phyloP scores from a whole-genome alignment of 2,888 invertebrate species.

The Melitaea athalia region DNA sequence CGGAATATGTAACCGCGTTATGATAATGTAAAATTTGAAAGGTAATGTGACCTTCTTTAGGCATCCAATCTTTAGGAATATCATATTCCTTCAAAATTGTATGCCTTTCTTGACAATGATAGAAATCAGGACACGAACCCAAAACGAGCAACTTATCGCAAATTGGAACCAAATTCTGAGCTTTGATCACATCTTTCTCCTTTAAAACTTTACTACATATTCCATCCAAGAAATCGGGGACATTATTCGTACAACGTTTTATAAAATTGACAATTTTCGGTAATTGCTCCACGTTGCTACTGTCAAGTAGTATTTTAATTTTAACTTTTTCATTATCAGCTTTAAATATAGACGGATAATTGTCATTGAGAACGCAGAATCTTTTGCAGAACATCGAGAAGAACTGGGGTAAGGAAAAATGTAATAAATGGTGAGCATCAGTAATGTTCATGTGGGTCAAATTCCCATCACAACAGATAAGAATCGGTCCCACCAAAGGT shows the following conservation, averaged over 20 bases:
- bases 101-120: conserved; percentile 84
- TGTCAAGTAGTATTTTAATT: conserved; percentile 82
- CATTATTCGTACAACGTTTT: conserved; percentile 67
- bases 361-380: conserved; percentile 85
- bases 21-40: conserved; percentile 82
- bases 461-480: conserved; percentile 87
- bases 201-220: conserved; percentile 58
- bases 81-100: conserved; percentile 78
- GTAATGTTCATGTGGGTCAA: conserved; percentile 84
- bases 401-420: conserved; percentile 85
- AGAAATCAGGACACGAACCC: conserved; percentile 83
- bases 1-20: conserved; percentile 84
- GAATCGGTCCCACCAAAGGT: conserved; percentile 71
- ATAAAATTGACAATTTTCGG: conserved; percentile 84
- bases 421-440: conserved; percentile 85
- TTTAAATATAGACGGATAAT: conserved; percentile 76
- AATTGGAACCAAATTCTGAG: conserved; percentile 67
- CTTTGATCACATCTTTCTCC: conserved; percentile 69
- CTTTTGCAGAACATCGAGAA: conserved; percentile 87
- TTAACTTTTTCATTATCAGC: conserved; percentile 52
- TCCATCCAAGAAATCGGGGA: conserved; percentile 60
- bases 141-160: conserved; percentile 84
- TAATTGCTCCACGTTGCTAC: conserved; percentile 81
- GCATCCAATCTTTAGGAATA: conserved; percentile 77
- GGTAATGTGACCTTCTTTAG: conserved; percentile 78